Percentiles rank a stretch among this genome's conserved stretches.
These are phyloP conservation scores for Palythoa caribaeorum DNA, from an alignment of 92 coral and sea anemone species.

Conservation along the genomic window DNA sequence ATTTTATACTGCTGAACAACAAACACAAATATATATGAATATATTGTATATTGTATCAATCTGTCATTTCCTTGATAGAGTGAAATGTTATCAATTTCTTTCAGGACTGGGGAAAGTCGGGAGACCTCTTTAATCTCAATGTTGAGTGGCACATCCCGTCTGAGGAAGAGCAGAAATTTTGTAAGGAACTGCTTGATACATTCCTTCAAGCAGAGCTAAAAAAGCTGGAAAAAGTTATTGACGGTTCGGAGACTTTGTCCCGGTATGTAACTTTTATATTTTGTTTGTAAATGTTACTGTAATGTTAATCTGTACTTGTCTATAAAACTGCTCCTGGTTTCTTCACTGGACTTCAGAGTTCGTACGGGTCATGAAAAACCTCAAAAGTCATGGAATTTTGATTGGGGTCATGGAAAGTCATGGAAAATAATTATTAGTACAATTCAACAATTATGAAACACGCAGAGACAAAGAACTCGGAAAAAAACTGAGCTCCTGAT, in stretches of 20 bases:
- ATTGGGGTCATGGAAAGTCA: no score
- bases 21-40: no score
- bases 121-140: slow-evolving; percentile 75
- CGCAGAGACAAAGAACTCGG: no score
- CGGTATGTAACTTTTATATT: slow-evolving; percentile 53
- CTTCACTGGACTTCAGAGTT: no score
- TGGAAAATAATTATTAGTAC: no score
- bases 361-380: no score
- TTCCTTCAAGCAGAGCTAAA: slow-evolving; percentile 90
- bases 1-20: no score
- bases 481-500: no score
- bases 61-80: background rate
- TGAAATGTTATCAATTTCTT: slow-evolving; percentile 3
- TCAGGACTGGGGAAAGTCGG: slow-evolving; percentile 97
- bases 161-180: slow-evolving; percentile 80
- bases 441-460: no score
- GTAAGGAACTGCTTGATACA: slow-evolving; percentile 86
- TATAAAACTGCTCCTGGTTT: no score
- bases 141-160: slow-evolving; percentile 96
- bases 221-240: slow-evolving; percentile 75
- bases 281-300: background rate
- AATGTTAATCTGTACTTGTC: background rate
- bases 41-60: no score
- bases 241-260: slow-evolving; percentile 79
- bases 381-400: no score